Percentiles rank a stretch among this genome's conserved stretches.
Conservation (phyloP, 2,113 vertebrate genomes). For the Nansenia antarctica region DNA sequence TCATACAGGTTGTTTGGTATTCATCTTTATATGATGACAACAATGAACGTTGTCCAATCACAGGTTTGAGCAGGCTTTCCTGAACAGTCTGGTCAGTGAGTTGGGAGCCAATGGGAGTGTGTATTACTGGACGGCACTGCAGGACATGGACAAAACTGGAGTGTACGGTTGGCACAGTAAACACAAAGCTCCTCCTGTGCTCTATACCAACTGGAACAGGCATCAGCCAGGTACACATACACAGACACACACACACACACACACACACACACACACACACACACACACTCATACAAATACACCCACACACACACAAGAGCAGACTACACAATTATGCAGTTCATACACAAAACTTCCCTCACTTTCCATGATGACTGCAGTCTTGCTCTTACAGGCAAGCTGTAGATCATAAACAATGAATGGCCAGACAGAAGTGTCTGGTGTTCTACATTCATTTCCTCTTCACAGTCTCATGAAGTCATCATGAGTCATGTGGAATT, state of each 20-base stretch:
- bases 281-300: no score
- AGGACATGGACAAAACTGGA: constrained; percentile 75
- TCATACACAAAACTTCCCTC: not conserved
- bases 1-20: no score
- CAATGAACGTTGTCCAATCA: no score
- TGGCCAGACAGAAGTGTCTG: not conserved
- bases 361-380: no score
- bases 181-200: constrained; percentile 57
- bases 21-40: no score
- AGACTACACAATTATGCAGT: no score
- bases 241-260: not conserved
- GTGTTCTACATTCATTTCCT: not conserved
- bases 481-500: not conserved
- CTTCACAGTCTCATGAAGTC: not conserved
- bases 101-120: constrained; percentile 62
- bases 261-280: not conserved
- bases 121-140: constrained; percentile 89
- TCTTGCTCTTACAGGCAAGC: no score
- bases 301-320: not conserved
- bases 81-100: constrained; percentile 85
- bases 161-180: constrained; percentile 84
- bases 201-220: constrained; percentile 89
- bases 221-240: constrained; percentile 81
- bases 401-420: no score
- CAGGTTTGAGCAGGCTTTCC: constrained; percentile 94